A percentile compares a stretch with the other conserved stretches of the same genome.
Evolutionary conservation across 2,888 invertebrate species (phyloP).

Genomic region (Dioctria rufipes): DNA sequence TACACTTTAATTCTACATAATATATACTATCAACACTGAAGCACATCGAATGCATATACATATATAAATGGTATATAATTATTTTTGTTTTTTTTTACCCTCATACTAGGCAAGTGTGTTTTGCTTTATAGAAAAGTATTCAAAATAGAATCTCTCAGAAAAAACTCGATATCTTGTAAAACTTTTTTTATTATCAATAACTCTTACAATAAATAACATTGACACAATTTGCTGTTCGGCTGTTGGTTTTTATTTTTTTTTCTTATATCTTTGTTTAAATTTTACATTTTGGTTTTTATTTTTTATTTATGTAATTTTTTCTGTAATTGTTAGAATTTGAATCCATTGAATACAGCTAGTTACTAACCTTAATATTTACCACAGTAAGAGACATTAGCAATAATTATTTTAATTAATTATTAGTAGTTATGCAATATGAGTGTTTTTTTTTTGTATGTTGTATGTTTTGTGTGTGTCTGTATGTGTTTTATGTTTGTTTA

Average conservation of each 20-base stretch:
- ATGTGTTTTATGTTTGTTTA: background rate
- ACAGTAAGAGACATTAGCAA: constrained; percentile 49
- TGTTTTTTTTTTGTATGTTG: background rate
- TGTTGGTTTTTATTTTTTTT: background rate
- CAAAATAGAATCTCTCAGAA: constrained; percentile 59
- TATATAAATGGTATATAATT: constrained; percentile 30
- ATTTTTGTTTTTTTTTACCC: constrained; percentile 22
- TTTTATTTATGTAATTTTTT: constrained; percentile 2
- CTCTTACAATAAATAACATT: constrained; percentile 56
- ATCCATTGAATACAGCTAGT: constrained; percentile 47
- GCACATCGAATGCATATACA: constrained; percentile 57
- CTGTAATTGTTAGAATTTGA: constrained; percentile 37
- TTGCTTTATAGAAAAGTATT: constrained; percentile 58
- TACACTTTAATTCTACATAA: constrained; percentile 29
- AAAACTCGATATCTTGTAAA: constrained; percentile 56
- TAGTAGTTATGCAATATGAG: background rate
- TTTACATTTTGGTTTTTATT: background rate
- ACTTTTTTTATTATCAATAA: constrained; percentile 54
- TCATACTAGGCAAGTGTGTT: constrained; percentile 21
- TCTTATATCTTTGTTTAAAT: background rate
- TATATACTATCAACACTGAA: constrained; percentile 57
- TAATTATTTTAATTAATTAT: background rate
- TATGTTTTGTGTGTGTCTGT: background rate
- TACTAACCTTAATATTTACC: constrained; percentile 56
- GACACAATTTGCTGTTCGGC: constrained; percentile 55